phyloP scores from a whole-genome alignment of 2,797 vertebrate genomes.

The Leucoraja ocellata region DNA sequence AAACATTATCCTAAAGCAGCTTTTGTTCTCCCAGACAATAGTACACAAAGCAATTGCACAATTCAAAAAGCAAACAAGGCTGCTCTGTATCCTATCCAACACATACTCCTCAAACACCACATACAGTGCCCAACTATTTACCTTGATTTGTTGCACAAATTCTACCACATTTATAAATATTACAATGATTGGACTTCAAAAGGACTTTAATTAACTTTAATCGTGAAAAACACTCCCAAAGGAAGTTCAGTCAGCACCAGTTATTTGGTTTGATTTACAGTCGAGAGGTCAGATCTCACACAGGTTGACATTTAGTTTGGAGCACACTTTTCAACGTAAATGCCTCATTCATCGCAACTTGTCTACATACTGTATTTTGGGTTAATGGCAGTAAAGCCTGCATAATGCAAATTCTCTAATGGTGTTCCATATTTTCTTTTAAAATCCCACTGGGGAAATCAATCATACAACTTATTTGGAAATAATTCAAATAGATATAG shows the following conservation, averaged over 20 bases:
- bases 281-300: too few relatives aligned
- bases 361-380: too few relatives aligned
- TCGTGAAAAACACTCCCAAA: not conserved
- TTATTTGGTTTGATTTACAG: not conserved
- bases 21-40: not conserved
- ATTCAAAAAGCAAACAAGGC: not conserved
- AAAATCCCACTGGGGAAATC: too few relatives aligned
- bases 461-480: too few relatives aligned
- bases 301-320: too few relatives aligned
- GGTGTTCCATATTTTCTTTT: too few relatives aligned
- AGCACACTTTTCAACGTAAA: too few relatives aligned
- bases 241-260: not conserved
- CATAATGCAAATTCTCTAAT: too few relatives aligned
- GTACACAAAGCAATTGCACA: not conserved
- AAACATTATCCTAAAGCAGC: not conserved
- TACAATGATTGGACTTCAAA: not conserved
- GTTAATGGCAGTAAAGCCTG: too few relatives aligned
- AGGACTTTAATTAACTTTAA: not conserved
- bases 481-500: too few relatives aligned
- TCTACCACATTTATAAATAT: not conserved
- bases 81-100: not conserved
- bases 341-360: too few relatives aligned
- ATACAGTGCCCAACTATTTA: not conserved
- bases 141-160: not conserved
- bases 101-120: not conserved